These are phyloP conservation scores for Drosophila silvestris DNA, from an alignment of 2,888 invertebrate species.

Conservation along the genomic window DNA sequence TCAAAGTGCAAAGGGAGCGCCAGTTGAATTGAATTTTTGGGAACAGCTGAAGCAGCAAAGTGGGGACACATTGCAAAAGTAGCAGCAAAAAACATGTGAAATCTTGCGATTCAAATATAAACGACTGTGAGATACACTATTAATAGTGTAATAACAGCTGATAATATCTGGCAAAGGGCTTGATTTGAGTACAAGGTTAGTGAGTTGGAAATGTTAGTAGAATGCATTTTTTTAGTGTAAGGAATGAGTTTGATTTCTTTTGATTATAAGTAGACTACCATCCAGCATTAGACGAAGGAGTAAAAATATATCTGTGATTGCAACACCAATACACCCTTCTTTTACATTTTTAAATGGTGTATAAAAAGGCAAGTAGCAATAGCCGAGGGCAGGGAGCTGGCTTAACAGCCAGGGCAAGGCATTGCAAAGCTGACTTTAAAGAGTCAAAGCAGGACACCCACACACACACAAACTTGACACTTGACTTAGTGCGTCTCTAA, in stretches of 20 bases:
- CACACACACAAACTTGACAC: constrained; percentile 23
- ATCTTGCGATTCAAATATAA: background rate
- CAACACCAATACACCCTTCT: background rate
- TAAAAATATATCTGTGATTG: background rate
- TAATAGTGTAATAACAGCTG: background rate
- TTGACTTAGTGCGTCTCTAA: constrained; percentile 28
- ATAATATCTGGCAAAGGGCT: background rate
- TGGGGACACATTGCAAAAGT: constrained; percentile 34
- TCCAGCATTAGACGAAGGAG: background rate
- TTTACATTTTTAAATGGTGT: background rate
- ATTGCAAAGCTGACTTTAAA: constrained; percentile 43
- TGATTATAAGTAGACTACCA: too few relatives aligned
- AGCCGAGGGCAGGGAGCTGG: background rate
- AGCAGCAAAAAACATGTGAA: constrained; percentile 19
- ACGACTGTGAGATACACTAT: background rate
- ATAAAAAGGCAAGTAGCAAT: background rate
- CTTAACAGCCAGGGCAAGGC: constrained; percentile 35
- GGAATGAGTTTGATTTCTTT: too few relatives aligned
- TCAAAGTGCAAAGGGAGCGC: constrained; percentile 68
- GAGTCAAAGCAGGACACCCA: constrained; percentile 5
- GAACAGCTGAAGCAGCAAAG: constrained; percentile 66
- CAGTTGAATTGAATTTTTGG: constrained; percentile 74
- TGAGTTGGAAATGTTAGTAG: too few relatives aligned
- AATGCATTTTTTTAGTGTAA: background rate
- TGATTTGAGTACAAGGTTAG: too few relatives aligned